Evolutionary conservation across 2,888 invertebrate genomes (phyloP).

Genomic region (Lingula anatina): DNA sequence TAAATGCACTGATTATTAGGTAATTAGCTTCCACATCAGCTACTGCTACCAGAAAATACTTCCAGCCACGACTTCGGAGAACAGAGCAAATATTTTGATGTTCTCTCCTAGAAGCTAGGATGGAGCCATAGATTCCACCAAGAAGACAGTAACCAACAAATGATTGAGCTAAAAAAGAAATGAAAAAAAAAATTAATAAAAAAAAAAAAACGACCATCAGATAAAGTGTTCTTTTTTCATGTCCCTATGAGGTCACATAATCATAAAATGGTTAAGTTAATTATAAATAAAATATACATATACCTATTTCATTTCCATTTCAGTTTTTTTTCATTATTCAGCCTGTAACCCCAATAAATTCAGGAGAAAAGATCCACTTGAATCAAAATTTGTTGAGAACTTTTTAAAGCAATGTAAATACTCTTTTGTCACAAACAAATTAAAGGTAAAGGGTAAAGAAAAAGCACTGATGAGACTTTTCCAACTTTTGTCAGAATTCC

Average conservation of each 20-base stretch:
- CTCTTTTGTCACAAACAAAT: too few species aligned
- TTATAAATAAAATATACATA: too few species aligned
- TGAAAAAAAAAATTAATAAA: slow-evolving; percentile 2
- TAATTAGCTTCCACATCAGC: slow-evolving; percentile 85
- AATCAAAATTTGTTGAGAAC: too few species aligned
- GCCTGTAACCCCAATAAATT: too few species aligned
- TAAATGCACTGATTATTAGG: slow-evolving; percentile 74
- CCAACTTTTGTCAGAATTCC: background rate
- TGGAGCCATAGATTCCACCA: slow-evolving; percentile 71
- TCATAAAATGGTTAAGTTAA: too few species aligned
- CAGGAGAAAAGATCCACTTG: too few species aligned
- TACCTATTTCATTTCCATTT: too few species aligned
- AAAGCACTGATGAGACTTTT: too few species aligned
- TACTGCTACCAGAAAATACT: slow-evolving; percentile 70
- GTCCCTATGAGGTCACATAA: too few species aligned
- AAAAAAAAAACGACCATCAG: background rate
- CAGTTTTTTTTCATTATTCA: too few species aligned
- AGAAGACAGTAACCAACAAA: slow-evolving; percentile 74
- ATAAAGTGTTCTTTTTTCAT: too few species aligned
- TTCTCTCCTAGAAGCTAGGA: slow-evolving; percentile 64
- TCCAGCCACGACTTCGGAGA: slow-evolving; percentile 68
- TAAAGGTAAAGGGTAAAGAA: slow-evolving; percentile 1
- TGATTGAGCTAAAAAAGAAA: slow-evolving; percentile 62
- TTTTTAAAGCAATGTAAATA: too few species aligned
- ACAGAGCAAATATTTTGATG: slow-evolving; percentile 62